Base-by-base conservation (phyloP, 2,888 invertebrate species). In the Polyommatus icarus region DNA sequence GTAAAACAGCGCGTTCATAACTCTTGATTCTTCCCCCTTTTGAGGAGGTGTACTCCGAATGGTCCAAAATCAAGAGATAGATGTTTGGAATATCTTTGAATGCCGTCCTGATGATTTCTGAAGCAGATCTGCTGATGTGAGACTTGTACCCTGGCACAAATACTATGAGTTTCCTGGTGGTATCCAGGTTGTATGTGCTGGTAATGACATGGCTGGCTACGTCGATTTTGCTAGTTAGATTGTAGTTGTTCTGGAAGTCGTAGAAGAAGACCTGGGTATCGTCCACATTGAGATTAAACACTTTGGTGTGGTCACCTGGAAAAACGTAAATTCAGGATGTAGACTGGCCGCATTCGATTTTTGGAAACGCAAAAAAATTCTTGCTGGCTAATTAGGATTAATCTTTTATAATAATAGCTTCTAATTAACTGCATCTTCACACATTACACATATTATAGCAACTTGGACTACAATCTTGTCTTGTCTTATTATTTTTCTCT, bases 121-220 rank as follows among this genome's bases (percentile, higher is more conserved):
- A 89, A 0, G 90, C 90, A 10, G 89, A 88, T 77, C 86, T 90
- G 79, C 84, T 85, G 59, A 93, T 91, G 77, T 92, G 88, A 0
- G 93, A 91, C 80, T 92, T 93, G 84, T 92, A 93, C 1, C 93
- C 93, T 0, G 93, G 92, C 0, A 92, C 91, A 83, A 91, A 93
- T 82, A 93, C 88, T 71, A 92, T 87, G 0, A 93, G 84, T n/a
- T 87, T 87, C 71, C 85, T 88, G 1, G 89, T 84, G 3, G 90
- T 79, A 77, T 93, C 93, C 0, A 93, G 80, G 78, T 91, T 91
- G 81, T 91, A 91, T 10, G 81, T 81, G 3, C 81, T 80, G 1
- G 87, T 88, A 78, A 94, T 85, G 0, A 87, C 87, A 67, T 88
- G 85, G 0, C 85, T 86, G 0, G 91, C 92, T 0, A 81, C 82